Evolutionary conservation across 2,113 vertebrate genomes (phyloP), one percentile per base, ranked within the genome.

Genomic region (Ammodramus savannarum): DNA sequence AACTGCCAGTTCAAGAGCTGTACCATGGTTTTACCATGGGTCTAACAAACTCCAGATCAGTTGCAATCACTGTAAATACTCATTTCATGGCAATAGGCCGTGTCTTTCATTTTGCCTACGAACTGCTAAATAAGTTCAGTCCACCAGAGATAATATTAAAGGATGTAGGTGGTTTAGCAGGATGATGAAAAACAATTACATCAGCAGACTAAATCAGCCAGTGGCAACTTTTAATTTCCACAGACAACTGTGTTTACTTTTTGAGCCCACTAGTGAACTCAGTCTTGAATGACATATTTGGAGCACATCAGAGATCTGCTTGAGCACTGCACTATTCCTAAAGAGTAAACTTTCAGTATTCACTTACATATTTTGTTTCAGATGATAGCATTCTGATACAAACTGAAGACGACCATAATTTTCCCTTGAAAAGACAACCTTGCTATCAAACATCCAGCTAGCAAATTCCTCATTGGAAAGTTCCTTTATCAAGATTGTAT

Each of bases 401-500:
- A 90, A 82, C 67, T 86, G 77, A 79, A 95, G 94, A 95, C 72
- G 78, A 71, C 66, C 88, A 87, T 93, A 74, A 89, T 95, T 96
- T 91, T 97, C 93, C 73, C 58, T 69, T 32, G 13, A 93, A 97
- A 97, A 97, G 91, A 90, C 90, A 95, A 91, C 41, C 57, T 89
- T 90, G 66, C 67, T 95, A 95, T 97, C 93, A 93, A 92, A 88
- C 81, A 36, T 77, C 77, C 62, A 79, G 67, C 79, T 90, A 59
- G 76, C 54, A 94, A 94, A 90, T 85, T 84, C 93, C 85, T 97
- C 94, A 87, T 84, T 84, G 73, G 85, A 97, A 97, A 95, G 43
- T 91, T 85, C 76, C 61, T 85, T 97, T 98, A 98, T 98, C 97
- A 89, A 95, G 95, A 97, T 94, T 65, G 72, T 43, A 91, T 83